Base-by-base conservation (phyloP, 2,113 vertebrate species). In the Antechinus flavipes region DNA sequence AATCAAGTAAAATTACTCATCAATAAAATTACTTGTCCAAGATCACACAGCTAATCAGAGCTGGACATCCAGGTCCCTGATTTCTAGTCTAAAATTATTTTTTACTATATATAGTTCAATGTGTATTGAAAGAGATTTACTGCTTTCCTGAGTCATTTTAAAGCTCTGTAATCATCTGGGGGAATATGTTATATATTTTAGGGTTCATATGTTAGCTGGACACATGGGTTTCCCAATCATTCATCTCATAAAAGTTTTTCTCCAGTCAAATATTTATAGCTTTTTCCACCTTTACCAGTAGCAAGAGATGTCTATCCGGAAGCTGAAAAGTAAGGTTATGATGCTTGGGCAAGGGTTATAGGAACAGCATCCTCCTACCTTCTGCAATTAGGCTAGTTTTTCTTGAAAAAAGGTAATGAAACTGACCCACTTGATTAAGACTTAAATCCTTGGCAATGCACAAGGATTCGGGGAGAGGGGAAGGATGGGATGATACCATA, bases 141-240 rank as follows among this genome's bases (percentile, higher is more conserved):
- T 55, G 68, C 89, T 92, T 55, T 54, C n/a, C 93, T 93, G 95
- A 95, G 91, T 96, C 49, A 93, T 93, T 94, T 91, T 89, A 42
- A 54, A 54, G 49, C n/a, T 95, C 91, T 89, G 61, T 54, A 90
- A 58, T 91, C 90, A 90, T 50, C 35, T n/a, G 10, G 92, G 92
- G 93, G 56, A 76, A 50, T 94, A 92, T 92, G 92, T 94, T 93
- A 93, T 10, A 27, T 30, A 42, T 46, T 42, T 56, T 19, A 53
- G 84, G 84, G 92, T 55, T 90, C 90, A 26, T 26, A 42, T 35
- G 55, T 56, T 35, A 30, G 27, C 27, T 11, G 30, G 27, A 61
- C 10, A 30, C 27, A 30, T 61, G 12, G 27, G 26, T 58, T 58
- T 58, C 56, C 58, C 27, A 61, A 30, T 61, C 27, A 2, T 30